Evolutionary conservation across 2,888 invertebrate species (phyloP).

Genomic region (Heteromurus nitidus): DNA sequence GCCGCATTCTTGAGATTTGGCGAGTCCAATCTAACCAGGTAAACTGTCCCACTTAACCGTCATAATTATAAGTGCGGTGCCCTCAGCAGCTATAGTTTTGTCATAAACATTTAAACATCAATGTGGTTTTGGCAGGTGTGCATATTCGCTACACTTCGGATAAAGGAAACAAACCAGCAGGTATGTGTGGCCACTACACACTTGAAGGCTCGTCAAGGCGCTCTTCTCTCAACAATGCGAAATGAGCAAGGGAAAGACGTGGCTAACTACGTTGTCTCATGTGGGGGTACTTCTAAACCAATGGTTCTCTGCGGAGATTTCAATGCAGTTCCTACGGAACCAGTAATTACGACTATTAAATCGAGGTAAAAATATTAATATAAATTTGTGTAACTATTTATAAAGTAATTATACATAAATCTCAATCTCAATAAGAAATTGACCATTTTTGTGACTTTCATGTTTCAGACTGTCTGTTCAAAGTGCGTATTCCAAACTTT

Average conservation of each 20-base stretch:
- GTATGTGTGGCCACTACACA: slow-evolving; percentile 84
- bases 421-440: neutral
- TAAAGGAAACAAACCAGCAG: slow-evolving; percentile 79
- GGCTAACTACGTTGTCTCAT: slow-evolving; percentile 70
- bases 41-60: slow-evolving; percentile 24
- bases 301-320: slow-evolving; percentile 85
- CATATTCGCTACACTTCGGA: slow-evolving; percentile 79
- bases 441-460: neutral
- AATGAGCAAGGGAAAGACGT: slow-evolving; percentile 84
- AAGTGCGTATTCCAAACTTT: slow-evolving; percentile 75
- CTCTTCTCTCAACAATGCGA: slow-evolving; percentile 81
- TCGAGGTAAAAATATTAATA: slow-evolving; percentile 65
- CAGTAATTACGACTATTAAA: slow-evolving; percentile 81
- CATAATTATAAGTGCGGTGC: neutral
- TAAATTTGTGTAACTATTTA: no score
- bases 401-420: slow-evolving; percentile 14
- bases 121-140: slow-evolving; percentile 78
- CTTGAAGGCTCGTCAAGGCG: slow-evolving; percentile 83
- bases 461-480: slow-evolving; percentile 70
- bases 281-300: slow-evolving; percentile 77
- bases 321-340: slow-evolving; percentile 85
- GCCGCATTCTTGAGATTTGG: slow-evolving; percentile 83
- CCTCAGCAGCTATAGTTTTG: no score
- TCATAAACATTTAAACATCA: slow-evolving; percentile 4
- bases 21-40: slow-evolving; percentile 85